A percentile compares a stretch with the other conserved stretches of the same genome.
Conservation (phyloP, 2,113 vertebrate species). For the Eubucco bourcierii region DNA sequence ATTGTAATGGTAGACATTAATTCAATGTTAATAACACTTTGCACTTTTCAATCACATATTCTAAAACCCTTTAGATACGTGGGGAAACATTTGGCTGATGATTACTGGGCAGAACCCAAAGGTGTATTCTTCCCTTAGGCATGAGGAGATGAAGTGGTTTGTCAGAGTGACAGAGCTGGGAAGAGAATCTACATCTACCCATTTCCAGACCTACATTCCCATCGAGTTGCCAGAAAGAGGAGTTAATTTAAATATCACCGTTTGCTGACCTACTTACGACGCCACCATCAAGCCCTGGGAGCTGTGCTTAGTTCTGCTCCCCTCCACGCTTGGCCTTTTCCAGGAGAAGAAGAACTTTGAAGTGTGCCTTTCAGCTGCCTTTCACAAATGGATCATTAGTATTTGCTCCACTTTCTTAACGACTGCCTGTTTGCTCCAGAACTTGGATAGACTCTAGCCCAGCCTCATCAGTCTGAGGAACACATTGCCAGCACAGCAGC, state of each 20-base stretch:
- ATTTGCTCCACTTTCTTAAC: conserved; percentile 61
- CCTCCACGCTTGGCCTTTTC: conserved; percentile 40
- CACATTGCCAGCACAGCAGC: not conserved
- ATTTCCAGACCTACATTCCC: conserved; percentile 56
- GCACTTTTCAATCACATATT: conserved; percentile 62
- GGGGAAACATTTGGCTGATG: conserved; percentile 56
- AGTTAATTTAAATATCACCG: conserved; percentile 62
- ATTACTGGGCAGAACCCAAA: conserved; percentile 58
- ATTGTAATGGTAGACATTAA: conserved; percentile 67
- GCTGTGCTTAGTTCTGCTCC: not conserved
- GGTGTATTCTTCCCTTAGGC: conserved; percentile 44
- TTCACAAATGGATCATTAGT: conserved; percentile 56
- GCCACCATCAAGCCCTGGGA: conserved; percentile 25
- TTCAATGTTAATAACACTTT: conserved; percentile 65
- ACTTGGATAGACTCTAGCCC: not conserved
- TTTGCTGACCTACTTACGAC: conserved; percentile 60
- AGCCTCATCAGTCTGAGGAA: not conserved
- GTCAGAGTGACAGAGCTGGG: conserved; percentile 50
- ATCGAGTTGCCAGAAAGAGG: conserved; percentile 42
- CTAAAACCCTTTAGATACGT: conserved; percentile 59
- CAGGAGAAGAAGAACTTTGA: conserved; percentile 49
- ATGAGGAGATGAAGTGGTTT: conserved; percentile 41
- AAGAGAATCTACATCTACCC: conserved; percentile 27
- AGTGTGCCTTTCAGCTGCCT: conserved; percentile 40
- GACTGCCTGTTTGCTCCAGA: conserved; percentile 30